Percentiles rank a stretch among this genome's conserved stretches.
Evolutionary conservation across 92 coral and sea anemone genomes (phyloP).

Genomic region (Parazoanthus darwini): DNA sequence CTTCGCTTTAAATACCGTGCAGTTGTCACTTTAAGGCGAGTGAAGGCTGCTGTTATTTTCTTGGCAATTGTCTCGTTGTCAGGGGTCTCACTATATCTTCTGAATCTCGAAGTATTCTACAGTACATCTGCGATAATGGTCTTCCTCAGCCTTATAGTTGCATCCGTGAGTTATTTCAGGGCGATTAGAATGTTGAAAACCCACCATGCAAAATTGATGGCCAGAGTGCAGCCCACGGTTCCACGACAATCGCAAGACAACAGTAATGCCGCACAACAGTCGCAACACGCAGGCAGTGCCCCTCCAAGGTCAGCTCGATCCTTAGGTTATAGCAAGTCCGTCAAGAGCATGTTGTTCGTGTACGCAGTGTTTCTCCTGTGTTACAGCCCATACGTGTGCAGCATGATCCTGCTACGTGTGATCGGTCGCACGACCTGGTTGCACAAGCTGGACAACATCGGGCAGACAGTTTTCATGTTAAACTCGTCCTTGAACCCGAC

Average conservation of each 20-base stretch:
- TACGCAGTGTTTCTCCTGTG: conserved; percentile 30
- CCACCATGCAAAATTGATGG: conserved; percentile 24
- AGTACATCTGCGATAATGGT: neutral
- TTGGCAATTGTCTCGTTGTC: conserved; percentile 1
- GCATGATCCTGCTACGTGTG: conserved; percentile 12
- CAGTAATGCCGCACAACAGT: neutral
- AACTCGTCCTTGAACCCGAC: conserved; percentile 38
- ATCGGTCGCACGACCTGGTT: conserved; percentile 25
- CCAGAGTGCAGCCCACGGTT: conserved; percentile 24
- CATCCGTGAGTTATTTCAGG: conserved; percentile 29
- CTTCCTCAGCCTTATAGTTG: neutral
- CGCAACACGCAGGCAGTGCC: neutral
- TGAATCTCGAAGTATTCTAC: conserved; percentile 31
- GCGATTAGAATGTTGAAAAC: conserved; percentile 26
- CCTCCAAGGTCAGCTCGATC: neutral
- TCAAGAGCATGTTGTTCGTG: conserved; percentile 30
- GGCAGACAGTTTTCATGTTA: conserved; percentile 38
- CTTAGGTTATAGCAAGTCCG: conserved; percentile 24
- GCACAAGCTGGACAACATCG: conserved; percentile 21
- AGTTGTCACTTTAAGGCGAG: conserved; percentile 26
- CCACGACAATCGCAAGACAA: conserved; percentile 3
- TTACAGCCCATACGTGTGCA: conserved; percentile 32
- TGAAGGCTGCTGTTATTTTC: conserved; percentile 1
- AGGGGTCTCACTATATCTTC: conserved; percentile 12
- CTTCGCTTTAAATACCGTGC: conserved; percentile 41